Percentiles rank a stretch among this genome's conserved stretches.
These are phyloP conservation scores for Lepidocyrtoides sp. DNA, from an alignment of 2,888 invertebrate species.

Conservation along the genomic window DNA sequence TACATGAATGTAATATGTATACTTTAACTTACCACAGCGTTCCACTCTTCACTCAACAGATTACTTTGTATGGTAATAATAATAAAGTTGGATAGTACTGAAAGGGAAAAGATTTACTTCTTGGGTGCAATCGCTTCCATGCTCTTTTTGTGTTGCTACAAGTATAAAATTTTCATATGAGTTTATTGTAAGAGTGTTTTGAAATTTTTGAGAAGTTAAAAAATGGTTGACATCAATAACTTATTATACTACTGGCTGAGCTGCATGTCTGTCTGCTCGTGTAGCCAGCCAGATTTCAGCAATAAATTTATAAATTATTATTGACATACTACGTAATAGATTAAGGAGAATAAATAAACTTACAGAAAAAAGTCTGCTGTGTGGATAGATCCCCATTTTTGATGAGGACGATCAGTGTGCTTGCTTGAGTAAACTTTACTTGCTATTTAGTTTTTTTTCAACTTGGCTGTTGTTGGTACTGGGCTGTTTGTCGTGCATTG, in stretches of 20 bases:
- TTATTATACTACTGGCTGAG: too few relatives aligned
- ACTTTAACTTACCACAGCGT: background rate
- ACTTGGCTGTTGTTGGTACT: too few relatives aligned
- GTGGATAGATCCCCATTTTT: background rate
- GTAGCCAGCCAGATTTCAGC: background rate
- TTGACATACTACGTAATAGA: background rate
- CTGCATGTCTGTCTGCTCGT: too few relatives aligned
- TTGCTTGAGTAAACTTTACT: background rate
- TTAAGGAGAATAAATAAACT: background rate
- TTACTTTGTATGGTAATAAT: background rate
- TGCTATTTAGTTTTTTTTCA: background rate
- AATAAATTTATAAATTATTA: constrained; percentile 5
- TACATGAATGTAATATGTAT: constrained; percentile 3
- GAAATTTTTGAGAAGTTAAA: constrained; percentile 3
- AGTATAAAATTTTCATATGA: too few relatives aligned
- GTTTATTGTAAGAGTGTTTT: background rate
- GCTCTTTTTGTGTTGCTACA: background rate
- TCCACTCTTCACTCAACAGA: background rate
- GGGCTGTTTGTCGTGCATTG: background rate
- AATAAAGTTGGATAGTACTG: background rate
- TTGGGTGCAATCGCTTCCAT: background rate
- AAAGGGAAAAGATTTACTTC: background rate
- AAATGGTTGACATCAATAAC: background rate
- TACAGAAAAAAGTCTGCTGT: background rate
- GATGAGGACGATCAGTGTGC: background rate